These are phyloP conservation scores for Prenolepis imparis DNA, from an alignment of 2,888 invertebrate species.

Conservation along the genomic window DNA sequence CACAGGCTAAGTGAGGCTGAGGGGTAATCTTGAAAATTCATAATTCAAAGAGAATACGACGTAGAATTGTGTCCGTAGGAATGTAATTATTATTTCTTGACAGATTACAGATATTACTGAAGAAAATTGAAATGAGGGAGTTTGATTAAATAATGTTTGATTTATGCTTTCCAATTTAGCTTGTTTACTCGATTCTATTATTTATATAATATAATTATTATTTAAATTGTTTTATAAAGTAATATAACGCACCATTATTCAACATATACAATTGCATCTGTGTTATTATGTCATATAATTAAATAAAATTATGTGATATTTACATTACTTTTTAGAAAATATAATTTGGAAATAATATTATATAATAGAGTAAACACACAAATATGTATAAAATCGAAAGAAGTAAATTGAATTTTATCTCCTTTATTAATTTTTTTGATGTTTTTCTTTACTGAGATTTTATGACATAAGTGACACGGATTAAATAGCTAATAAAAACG, in stretches of 20 bases:
- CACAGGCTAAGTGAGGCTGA: neutral
- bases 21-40: neutral
- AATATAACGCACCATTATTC: neutral
- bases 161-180: neutral
- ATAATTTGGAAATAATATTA: neutral
- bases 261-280: neutral
- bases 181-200: neutral
- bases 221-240: neutral
- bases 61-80: neutral
- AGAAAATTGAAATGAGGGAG: slow-evolving; percentile 1
- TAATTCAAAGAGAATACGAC: neutral
- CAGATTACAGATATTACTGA: neutral
- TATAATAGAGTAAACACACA: neutral
- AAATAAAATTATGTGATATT: neutral
- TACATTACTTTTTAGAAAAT: neutral
- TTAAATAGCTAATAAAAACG: slow-evolving; percentile 6
- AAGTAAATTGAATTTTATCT: neutral
- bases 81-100: neutral
- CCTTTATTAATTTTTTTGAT: neutral
- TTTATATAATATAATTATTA: neutral
- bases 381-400: neutral
- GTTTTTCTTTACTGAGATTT: neutral
- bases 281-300: neutral
- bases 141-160: slow-evolving; percentile 28
- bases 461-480: neutral